phyloP scores from a whole-genome alignment of 2,113 vertebrate genomes.

The Uria lomvia region DNA sequence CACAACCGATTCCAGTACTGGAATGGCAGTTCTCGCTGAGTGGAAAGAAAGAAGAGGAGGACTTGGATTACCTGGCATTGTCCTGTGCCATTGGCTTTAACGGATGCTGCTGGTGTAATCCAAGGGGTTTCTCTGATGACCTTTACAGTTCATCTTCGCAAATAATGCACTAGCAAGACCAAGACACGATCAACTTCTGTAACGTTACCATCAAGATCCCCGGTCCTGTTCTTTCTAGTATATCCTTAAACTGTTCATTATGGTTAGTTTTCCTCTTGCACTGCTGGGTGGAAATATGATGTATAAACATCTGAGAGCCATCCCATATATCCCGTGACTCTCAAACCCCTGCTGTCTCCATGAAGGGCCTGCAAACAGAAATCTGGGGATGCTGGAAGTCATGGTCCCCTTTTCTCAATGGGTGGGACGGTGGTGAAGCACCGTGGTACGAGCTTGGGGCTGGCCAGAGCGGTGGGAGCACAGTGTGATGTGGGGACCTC shows the following conservation, averaged over 20 bases:
- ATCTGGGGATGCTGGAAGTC: not conserved
- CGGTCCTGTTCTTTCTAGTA: not conserved
- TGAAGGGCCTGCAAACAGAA: not conserved
- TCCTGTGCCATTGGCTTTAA: not conserved
- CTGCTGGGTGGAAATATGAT: not conserved
- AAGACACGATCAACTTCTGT: not conserved
- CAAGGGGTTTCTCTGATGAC: not conserved
- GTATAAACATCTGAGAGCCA: not conserved
- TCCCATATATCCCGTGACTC: fast-evolving
- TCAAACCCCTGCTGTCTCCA: not conserved
- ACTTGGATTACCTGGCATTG: not conserved
- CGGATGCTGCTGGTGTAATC: not conserved
- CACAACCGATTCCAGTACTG: not conserved
- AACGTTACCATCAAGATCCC: not conserved
- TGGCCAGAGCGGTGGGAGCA: not conserved
- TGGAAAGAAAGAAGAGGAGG: not conserved
- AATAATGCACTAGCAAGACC: not conserved
- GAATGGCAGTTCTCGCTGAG: not conserved
- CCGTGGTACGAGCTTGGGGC: fast-evolving
- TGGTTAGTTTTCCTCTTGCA: not conserved
- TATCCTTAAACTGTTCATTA: not conserved
- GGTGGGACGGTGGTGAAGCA: not conserved
- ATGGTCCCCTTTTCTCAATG: fast-evolving
- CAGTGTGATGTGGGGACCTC: fast-evolving
- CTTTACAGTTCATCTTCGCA: not conserved